These are phyloP conservation scores for Phalera bucephala DNA, from an alignment of 2,888 invertebrate genomes.

Conservation along the genomic window DNA sequence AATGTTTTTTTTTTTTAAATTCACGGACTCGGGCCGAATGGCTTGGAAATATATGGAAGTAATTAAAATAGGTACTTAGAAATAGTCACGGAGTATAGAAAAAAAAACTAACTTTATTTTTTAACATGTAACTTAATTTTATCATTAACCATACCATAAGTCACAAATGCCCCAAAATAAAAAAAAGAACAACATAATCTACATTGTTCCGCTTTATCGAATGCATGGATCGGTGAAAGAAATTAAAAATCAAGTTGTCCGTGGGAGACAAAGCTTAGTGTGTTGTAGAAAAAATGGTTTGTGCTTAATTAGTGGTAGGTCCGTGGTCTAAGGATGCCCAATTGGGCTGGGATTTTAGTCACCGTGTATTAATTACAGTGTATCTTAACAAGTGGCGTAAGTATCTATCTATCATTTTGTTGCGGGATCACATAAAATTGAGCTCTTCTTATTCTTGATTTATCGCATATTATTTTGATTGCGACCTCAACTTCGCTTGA, in stretches of 20 bases:
- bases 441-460: constrained; percentile 59
- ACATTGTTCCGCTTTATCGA: constrained; percentile 55
- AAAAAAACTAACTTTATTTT: no score
- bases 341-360: constrained; percentile 55
- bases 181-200: constrained; percentile 21
- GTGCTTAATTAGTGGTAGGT: constrained; percentile 55
- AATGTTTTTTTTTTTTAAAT: no score
- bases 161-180: constrained; percentile 1
- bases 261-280: constrained; percentile 69
- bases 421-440: constrained; percentile 67
- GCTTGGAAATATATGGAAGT: no score
- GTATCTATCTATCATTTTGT: constrained; percentile 70
- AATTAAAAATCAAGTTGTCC: constrained; percentile 41
- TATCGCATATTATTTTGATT: constrained; percentile 52
- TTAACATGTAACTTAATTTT: no score
- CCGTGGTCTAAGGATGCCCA: constrained; percentile 59
- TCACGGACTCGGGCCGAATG: no score
- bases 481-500: constrained; percentile 48
- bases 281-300: constrained; percentile 68
- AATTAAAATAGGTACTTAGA: no score
- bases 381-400: constrained; percentile 59
- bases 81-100: no score
- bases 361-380: constrained; percentile 49
- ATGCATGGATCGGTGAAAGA: constrained; percentile 77
- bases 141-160: no score